Conservation (phyloP, 2,797 vertebrate genomes). For the Sebastes steindachneri region DNA sequence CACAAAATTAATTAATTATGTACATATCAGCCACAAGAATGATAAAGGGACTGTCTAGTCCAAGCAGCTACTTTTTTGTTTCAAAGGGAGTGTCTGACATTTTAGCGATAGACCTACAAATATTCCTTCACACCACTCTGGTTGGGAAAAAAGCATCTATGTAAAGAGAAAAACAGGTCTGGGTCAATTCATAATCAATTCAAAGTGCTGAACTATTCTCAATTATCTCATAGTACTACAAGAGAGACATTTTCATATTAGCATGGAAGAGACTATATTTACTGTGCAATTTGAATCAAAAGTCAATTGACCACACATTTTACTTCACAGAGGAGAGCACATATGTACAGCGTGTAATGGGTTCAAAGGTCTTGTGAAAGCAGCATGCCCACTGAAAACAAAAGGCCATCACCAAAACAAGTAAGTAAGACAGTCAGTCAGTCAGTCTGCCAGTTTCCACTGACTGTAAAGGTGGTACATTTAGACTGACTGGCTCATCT, state of each 20-base stretch:
- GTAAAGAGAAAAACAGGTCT: neutral
- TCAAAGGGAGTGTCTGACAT: neutral
- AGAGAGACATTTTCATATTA: neutral
- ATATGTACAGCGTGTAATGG: slow-evolving; percentile 24
- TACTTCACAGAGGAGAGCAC: slow-evolving; percentile 19
- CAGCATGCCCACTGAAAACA: slow-evolving; percentile 37
- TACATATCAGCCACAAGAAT: neutral
- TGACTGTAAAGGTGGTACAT: neutral
- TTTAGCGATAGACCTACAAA: neutral
- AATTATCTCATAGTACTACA: neutral
- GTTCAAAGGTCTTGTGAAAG: slow-evolving; percentile 8
- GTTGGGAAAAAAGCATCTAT: neutral
- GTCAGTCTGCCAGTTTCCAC: neutral
- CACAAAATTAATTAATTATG: neutral
- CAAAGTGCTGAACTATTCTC: neutral
- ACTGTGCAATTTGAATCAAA: neutral
- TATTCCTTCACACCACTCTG: neutral
- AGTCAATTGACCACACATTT: neutral
- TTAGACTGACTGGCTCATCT: neutral
- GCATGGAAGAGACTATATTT: neutral
- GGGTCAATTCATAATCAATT: neutral
- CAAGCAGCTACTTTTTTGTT: neutral
- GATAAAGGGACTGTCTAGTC: neutral
- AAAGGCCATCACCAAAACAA: neutral
- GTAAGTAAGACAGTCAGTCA: neutral